A percentile compares a stretch with the other conserved stretches of the same genome.
These are phyloP conservation scores for Psephotus haematonotus DNA, from an alignment of 2,113 vertebrate species.

Conservation along the genomic window DNA sequence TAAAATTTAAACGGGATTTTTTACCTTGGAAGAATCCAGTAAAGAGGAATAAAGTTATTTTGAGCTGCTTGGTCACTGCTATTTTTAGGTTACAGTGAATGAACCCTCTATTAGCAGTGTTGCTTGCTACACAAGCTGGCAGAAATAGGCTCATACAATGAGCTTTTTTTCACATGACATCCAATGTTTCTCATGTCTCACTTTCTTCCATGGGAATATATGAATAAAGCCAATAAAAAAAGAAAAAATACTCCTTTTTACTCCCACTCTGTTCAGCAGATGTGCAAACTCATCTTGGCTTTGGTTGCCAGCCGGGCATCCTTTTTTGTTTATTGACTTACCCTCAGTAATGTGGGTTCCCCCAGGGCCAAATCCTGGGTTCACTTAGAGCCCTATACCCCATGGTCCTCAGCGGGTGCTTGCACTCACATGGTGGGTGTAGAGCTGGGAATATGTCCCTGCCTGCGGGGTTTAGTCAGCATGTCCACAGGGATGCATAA, in stretches of 20 bases:
- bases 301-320: neutral
- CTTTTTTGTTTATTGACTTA: neutral
- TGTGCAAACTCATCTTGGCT: neutral
- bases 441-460: neutral
- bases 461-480: neutral
- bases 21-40: neutral
- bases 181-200: neutral
- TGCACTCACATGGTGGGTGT: neutral
- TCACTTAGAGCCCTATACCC: neutral
- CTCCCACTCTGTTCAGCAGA: conserved; percentile 30
- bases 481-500: neutral
- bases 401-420: neutral
- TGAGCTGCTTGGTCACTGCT: neutral
- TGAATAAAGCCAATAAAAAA: neutral
- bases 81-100: neutral
- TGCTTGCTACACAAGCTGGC: neutral
- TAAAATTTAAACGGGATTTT: neutral
- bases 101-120: neutral
- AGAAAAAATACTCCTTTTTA: neutral
- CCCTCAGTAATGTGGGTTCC: neutral
- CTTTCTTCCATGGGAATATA: neutral
- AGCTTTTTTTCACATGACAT: neutral
- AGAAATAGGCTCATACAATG: neutral
- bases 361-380: neutral
- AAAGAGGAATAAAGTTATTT: neutral